Evolutionary conservation across 2,113 vertebrate species (phyloP), one percentile per base, ranked within the genome.

Genomic region (Lagopus muta): DNA sequence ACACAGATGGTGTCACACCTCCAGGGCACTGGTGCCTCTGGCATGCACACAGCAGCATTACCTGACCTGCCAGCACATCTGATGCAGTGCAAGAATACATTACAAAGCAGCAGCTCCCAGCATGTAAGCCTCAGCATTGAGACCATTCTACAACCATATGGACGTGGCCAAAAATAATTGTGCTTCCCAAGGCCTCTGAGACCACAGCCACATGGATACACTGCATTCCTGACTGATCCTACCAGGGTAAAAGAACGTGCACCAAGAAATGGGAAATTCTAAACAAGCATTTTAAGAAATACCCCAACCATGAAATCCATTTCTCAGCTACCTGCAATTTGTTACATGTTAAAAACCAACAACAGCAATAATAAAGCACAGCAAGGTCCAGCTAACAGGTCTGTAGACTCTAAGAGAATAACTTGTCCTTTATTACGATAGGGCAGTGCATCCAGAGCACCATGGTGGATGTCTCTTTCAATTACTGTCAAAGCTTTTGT

Each of bases 141-240:
- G 45, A 38, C 10, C 66, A 11, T 34, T 60, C 82, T 43, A 80
- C 76, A 86, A 6, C 34, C 82, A 78, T 1, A 48, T 57, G 30
- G 57, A 84, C 36, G 90, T 6, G 40, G 57, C 74, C 85, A 64
- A 95, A 89, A 94, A 58, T 45, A 93, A 93, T 3, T 82, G 88
- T 80, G 36, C 25, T 84, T 90, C 28, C 27, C 32, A 12, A 86
- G 83, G n/a, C 88, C 80, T 86, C 38, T 52, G 82, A 73, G 72
- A 47, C 67, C 36, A 25, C 69, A 82, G 6, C 61, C 43, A 20
- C 40, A 72, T 24, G 54, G 79, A 89, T 93, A 82, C 36, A 54
- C 1, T 89, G 50, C n/a, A 24, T 12, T 48, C 3, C 1, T 82
- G 90, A 88, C 78, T 93, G 91, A 83, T 8, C 13, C 70, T 73